Conservation (phyloP, 2,113 vertebrate species). For the Danionella cerebrum region DNA sequence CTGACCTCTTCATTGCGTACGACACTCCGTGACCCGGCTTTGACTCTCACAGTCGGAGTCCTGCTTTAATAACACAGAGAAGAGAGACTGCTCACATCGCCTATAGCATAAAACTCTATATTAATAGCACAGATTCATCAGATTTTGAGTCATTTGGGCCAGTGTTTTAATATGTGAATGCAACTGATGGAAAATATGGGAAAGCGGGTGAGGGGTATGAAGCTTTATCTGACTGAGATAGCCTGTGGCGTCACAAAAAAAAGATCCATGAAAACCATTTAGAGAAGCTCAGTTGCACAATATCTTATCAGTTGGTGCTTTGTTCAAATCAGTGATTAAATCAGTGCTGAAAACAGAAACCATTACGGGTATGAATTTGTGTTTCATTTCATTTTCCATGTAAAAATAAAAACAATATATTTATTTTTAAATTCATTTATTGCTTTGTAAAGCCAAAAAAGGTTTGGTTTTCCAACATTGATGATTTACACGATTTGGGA, state of each 20-base stretch:
- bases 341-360: neutral
- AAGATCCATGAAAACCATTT: neutral
- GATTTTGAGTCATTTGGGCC: neutral
- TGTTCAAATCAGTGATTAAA: neutral
- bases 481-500: too few species aligned
- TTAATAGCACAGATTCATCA: neutral
- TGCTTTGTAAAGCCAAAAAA: too few species aligned
- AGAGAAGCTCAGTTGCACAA: neutral
- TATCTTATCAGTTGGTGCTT: neutral
- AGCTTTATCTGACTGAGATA: neutral
- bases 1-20: constrained; percentile 4
- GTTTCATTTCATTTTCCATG: too few species aligned
- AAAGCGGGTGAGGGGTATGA: neutral
- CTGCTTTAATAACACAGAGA: constrained; percentile 11
- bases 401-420: too few species aligned
- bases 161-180: neutral
- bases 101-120: too few species aligned
- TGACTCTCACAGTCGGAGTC: constrained; percentile 11
- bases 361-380: too few species aligned
- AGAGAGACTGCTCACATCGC: neutral
- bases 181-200: neutral
- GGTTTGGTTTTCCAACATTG: too few species aligned
- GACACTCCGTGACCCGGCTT: constrained; percentile 20
- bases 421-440: too few species aligned
- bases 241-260: neutral